These are phyloP conservation scores for Sebastes glaucus DNA, from an alignment of 2,797 vertebrate species.

Conservation along the genomic window DNA sequence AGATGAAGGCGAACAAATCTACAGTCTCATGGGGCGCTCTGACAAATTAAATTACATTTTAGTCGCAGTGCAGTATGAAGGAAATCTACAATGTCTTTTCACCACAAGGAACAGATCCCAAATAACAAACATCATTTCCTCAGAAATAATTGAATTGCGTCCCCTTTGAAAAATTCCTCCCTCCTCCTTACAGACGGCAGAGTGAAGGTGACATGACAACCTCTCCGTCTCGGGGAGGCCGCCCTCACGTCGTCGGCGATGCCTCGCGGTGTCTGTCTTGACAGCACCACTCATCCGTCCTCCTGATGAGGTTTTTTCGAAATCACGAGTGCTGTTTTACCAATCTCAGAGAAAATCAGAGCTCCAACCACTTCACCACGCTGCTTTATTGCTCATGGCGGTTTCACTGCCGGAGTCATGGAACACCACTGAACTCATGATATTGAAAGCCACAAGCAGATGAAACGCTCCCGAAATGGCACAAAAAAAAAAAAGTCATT, in stretches of 20 bases:
- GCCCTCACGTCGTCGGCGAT: background rate
- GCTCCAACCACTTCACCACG: conserved; percentile 30
- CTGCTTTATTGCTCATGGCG: conserved; percentile 23
- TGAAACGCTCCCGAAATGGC: conserved; percentile 30
- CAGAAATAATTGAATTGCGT: conserved; percentile 56
- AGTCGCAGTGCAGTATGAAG: conserved; percentile 43
- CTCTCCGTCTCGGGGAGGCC: conserved; percentile 7
- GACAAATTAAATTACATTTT: conserved; percentile 62
- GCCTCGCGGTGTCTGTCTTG: background rate
- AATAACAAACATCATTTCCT: conserved; percentile 64
- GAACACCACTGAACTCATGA: conserved; percentile 21
- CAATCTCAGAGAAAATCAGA: conserved; percentile 46
- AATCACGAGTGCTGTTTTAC: conserved; percentile 45
- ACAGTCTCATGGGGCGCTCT: conserved; percentile 25
- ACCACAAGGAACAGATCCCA: conserved; percentile 44
- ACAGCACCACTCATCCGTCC: conserved; percentile 30
- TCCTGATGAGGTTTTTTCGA: conserved; percentile 29
- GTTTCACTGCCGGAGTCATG: conserved; percentile 14
- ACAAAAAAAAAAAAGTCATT: conserved; percentile 21
- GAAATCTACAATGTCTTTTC: conserved; percentile 57
- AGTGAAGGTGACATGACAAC: conserved; percentile 40
- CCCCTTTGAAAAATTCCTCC: conserved; percentile 15
- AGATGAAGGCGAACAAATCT: conserved; percentile 36
- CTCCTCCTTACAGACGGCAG: conserved; percentile 16
- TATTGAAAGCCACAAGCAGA: conserved; percentile 10